These are phyloP conservation scores for Automeris io DNA, from an alignment of 2,888 invertebrate genomes.

Conservation along the genomic window DNA sequence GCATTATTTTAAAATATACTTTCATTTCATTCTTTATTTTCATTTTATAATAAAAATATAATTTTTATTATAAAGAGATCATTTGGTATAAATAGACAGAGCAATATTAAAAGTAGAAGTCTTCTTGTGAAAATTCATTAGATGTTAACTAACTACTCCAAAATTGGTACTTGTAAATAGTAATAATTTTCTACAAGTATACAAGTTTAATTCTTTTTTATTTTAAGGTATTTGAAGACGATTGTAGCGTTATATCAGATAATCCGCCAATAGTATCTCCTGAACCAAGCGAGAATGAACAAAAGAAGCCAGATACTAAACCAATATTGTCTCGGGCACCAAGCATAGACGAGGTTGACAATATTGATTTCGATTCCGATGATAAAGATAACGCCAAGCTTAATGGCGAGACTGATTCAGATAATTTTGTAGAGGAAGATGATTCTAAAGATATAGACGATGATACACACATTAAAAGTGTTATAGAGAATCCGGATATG, in stretches of 20 bases:
- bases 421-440: slow-evolving; percentile 71
- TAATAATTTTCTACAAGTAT: neutral
- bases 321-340: slow-evolving; percentile 62
- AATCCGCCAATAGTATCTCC: slow-evolving; percentile 71
- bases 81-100: too few species aligned
- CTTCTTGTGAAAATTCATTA: too few species aligned
- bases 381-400: slow-evolving; percentile 52
- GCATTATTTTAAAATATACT: too few species aligned
- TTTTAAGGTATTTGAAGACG: slow-evolving; percentile 75
- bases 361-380: slow-evolving; percentile 61
- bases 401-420: slow-evolving; percentile 76
- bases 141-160: too few species aligned
- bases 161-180: too few species aligned
- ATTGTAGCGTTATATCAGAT: slow-evolving; percentile 74
- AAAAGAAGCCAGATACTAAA: slow-evolving; percentile 47
- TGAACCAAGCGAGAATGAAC: slow-evolving; percentile 66
- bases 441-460: slow-evolving; percentile 69
- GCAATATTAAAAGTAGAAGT: too few species aligned
- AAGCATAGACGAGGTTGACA: slow-evolving; percentile 69
- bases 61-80: too few species aligned
- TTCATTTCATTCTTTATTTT: neutral
- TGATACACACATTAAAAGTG: slow-evolving; percentile 57
- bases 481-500: slow-evolving; percentile 66
- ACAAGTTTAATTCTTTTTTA: neutral
- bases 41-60: too few species aligned